Conservation (phyloP, 2,113 vertebrate species). For the Acanthochromis polyacanthus region DNA sequence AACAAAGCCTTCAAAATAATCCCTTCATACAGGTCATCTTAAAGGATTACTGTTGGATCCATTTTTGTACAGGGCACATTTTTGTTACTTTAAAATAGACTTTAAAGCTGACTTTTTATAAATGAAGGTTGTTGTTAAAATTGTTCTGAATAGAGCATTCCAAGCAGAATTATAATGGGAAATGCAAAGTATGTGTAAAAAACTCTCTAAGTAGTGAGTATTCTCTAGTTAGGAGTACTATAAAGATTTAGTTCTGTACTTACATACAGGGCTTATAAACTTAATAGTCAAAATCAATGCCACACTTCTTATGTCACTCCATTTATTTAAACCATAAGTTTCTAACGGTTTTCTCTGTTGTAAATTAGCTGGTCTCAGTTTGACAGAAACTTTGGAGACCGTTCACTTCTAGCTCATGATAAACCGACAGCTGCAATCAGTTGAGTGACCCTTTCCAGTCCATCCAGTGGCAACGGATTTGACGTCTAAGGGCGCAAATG, state of each 20-base stretch:
- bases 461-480: too few relatives aligned
- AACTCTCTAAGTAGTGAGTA: neutral
- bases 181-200: too few relatives aligned
- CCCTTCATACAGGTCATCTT: neutral
- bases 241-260: neutral
- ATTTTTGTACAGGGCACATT: neutral
- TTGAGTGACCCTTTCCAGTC: neutral
- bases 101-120: neutral
- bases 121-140: neutral
- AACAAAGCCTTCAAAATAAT: neutral
- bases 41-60: neutral
- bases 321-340: neutral
- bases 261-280: neutral
- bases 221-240: too few relatives aligned
- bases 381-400: neutral
- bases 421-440: neutral
- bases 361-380: neutral
- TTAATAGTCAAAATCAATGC: neutral
- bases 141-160: neutral
- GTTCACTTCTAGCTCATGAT: neutral
- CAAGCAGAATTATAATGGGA: neutral
- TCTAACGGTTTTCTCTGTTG: neutral
- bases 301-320: neutral
- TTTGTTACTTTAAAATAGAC: neutral
- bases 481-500: too few relatives aligned